These are phyloP conservation scores for Homarus gammarus DNA, from an alignment of 2,888 invertebrate genomes.

Conservation along the genomic window DNA sequence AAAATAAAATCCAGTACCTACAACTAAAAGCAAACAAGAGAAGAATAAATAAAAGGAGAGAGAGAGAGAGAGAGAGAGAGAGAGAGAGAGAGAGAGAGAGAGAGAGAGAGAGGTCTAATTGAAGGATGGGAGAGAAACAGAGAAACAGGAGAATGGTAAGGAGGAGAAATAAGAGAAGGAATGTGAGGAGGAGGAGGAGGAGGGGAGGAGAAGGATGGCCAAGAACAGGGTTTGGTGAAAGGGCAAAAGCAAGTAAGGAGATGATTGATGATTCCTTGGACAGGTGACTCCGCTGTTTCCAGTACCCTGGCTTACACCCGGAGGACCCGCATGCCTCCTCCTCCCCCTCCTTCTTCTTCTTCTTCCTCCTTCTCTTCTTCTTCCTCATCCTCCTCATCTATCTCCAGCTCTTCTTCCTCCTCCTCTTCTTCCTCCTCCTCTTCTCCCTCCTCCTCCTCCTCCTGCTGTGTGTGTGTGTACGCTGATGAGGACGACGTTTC, in stretches of 20 bases:
- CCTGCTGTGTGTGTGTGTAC: too few relatives aligned
- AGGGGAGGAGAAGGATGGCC: background rate
- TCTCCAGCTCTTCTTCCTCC: too few relatives aligned
- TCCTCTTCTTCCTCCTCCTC: too few relatives aligned
- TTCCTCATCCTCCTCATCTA: too few relatives aligned
- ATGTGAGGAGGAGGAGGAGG: background rate
- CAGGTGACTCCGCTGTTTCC: conserved; percentile 46
- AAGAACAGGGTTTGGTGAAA: background rate
- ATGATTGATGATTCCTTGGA: conserved; percentile 54
- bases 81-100: conserved; percentile 1
- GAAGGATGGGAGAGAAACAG: background rate
- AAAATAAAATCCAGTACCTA: too few relatives aligned
- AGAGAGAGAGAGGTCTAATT: background rate
- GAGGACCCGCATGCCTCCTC: too few relatives aligned
- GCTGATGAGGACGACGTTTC: too few relatives aligned
- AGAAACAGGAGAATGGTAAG: background rate
- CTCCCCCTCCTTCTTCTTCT: too few relatives aligned
- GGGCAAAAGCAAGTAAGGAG: conserved; percentile 16
- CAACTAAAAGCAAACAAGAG: too few relatives aligned
- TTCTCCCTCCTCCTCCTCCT: too few relatives aligned
- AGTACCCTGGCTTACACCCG: conserved; percentile 10
- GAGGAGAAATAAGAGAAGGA: background rate
- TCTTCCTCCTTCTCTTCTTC: too few relatives aligned
- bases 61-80: conserved; percentile 9
- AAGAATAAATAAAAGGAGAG: background rate